Evolutionary conservation across 2,888 invertebrate species (phyloP).

Genomic region (Incurvaria masculella): DNA sequence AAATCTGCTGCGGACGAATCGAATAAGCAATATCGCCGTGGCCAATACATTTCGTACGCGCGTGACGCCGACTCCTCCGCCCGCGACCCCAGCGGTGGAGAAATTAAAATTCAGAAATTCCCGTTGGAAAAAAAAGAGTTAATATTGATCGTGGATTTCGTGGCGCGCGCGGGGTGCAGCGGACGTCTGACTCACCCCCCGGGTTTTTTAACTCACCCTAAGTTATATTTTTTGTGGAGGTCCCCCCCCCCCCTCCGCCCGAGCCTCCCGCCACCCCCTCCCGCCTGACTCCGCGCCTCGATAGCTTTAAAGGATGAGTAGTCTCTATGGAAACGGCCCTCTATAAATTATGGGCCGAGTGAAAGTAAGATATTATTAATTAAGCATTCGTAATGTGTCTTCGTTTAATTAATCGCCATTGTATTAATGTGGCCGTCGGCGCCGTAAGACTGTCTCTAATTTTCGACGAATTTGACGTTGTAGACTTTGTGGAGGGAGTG

Average conservation of each 20-base stretch:
- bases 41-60: not conserved
- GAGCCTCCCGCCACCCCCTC: slow-evolving; percentile 6
- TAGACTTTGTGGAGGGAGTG: no score
- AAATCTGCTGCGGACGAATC: slow-evolving; percentile 11
- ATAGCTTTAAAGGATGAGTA: slow-evolving; percentile 59
- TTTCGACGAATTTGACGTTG: no score
- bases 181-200: slow-evolving; percentile 57
- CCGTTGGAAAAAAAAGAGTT: slow-evolving; percentile 48
- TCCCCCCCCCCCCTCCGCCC: slow-evolving; percentile 30
- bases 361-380: slow-evolving; percentile 57
- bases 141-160: slow-evolving; percentile 59
- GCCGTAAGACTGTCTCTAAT: no score
- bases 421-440: not conserved
- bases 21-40: slow-evolving; percentile 1
- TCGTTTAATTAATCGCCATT: slow-evolving; percentile 9
- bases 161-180: slow-evolving; percentile 48
- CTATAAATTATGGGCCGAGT: slow-evolving; percentile 55
- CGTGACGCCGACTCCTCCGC: slow-evolving; percentile 15
- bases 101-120: slow-evolving; percentile 5
- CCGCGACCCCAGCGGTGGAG: slow-evolving; percentile 1
- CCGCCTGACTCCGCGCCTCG: slow-evolving; percentile 18
- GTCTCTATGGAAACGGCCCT: slow-evolving; percentile 58
- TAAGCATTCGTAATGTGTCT: slow-evolving; percentile 56
- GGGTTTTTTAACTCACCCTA: slow-evolving; percentile 57
- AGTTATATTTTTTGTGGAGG: slow-evolving; percentile 57